Conservation (phyloP, 2,113 vertebrate genomes). For the Antigone vipio region DNA sequence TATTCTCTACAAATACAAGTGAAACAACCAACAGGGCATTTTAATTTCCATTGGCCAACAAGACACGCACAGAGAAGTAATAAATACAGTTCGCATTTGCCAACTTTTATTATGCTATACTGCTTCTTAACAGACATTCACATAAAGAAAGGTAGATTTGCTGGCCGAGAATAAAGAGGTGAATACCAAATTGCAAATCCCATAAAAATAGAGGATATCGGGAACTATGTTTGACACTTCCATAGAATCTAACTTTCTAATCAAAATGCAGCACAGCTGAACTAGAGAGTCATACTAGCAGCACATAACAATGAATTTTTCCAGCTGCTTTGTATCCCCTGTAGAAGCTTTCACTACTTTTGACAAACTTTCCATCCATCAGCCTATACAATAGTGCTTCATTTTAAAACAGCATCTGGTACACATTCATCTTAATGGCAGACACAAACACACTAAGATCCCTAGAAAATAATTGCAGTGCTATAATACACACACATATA, state of each 20-base stretch:
- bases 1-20: slow-evolving; percentile 15
- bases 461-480: slow-evolving; percentile 32
- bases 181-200: neutral
- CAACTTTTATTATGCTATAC: neutral
- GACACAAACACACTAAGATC: slow-evolving; percentile 17
- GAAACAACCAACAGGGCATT: slow-evolving; percentile 39
- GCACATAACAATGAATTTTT: slow-evolving; percentile 33
- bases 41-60: slow-evolving; percentile 31
- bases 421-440: slow-evolving; percentile 21
- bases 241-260: neutral
- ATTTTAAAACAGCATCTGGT: slow-evolving; percentile 53
- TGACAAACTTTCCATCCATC: slow-evolving; percentile 55
- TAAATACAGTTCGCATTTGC: neutral
- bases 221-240: neutral
- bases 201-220: neutral
- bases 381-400: slow-evolving; percentile 16
- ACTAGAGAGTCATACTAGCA: neutral
- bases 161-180: neutral
- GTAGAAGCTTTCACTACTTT: slow-evolving; percentile 31
- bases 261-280: slow-evolving; percentile 12
- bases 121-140: slow-evolving; percentile 4
- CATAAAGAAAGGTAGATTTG: neutral
- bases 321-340: slow-evolving; percentile 27
- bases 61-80: neutral
- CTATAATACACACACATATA: neutral